A percentile compares a stretch with the other conserved stretches of the same genome.
Evolutionary conservation across 2,113 vertebrate species (phyloP).

Genomic region (Pelvicachromis taeniatus): DNA sequence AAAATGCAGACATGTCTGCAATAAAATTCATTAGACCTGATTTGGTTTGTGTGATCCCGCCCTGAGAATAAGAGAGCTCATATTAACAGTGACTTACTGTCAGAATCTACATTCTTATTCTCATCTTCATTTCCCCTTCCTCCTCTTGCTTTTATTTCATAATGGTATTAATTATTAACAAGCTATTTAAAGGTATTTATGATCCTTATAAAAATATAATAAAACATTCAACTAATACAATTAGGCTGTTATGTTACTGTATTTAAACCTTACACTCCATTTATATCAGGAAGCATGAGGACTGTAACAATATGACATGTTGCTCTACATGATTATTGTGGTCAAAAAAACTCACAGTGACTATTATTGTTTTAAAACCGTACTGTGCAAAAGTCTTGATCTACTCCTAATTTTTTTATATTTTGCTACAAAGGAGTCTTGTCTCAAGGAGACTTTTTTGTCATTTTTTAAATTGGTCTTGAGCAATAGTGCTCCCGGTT

Average conservation of each 20-base stretch:
- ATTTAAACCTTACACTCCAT: neutral
- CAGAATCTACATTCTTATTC: neutral
- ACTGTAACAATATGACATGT: neutral
- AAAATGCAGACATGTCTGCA: constrained; percentile 20
- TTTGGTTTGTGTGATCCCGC: constrained; percentile 16
- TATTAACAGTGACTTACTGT: neutral
- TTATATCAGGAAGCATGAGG: neutral
- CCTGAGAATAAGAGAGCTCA: neutral
- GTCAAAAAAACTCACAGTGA: neutral
- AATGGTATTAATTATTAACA: neutral
- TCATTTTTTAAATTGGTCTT: neutral
- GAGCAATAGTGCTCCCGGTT: neutral
- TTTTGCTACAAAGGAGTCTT: neutral
- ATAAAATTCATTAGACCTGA: constrained; percentile 15
- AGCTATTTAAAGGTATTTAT: neutral
- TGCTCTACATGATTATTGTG: neutral
- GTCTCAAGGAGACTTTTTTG: neutral
- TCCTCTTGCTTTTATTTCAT: neutral
- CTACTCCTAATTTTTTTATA: neutral
- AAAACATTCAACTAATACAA: neutral
- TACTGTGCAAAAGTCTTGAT: neutral
- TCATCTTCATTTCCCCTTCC: neutral
- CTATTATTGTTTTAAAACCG: neutral
- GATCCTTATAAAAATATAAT: neutral
- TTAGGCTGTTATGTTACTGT: neutral